Conservation (phyloP, 2,797 vertebrate species). For the Leptodactylus fallax region DNA sequence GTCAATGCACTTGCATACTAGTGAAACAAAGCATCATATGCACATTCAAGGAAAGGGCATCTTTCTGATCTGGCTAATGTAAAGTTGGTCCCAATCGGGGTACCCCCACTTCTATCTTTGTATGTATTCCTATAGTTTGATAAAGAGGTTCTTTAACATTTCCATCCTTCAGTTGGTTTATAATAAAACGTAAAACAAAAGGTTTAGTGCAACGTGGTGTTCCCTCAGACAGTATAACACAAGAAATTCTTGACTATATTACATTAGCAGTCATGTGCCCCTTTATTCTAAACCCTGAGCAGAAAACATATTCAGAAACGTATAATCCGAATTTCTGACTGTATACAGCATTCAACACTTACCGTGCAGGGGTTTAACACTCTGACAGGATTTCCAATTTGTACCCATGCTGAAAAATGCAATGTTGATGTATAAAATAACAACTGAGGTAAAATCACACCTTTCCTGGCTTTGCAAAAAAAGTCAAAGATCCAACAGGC, state of each 20-base stretch:
- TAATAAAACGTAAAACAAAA: too few species aligned
- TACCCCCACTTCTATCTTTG: too few species aligned
- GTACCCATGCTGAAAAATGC: not conserved
- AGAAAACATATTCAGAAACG: not conserved
- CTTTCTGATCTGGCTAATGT: too few species aligned
- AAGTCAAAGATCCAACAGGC: not conserved
- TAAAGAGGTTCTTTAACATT: too few species aligned
- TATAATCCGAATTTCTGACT: not conserved
- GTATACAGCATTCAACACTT: conserved; percentile 1
- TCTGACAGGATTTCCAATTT: not conserved
- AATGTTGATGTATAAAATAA: not conserved
- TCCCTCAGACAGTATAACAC: too few species aligned
- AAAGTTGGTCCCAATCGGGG: too few species aligned
- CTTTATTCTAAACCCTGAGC: too few species aligned
- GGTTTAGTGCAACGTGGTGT: too few species aligned
- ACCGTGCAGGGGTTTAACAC: conserved; percentile 13
- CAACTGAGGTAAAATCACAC: not conserved
- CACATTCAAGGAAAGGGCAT: too few species aligned
- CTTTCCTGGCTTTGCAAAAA: not conserved
- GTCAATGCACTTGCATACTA: too few species aligned
- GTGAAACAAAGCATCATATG: too few species aligned
- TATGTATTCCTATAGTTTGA: not conserved
- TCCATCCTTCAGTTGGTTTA: too few species aligned
- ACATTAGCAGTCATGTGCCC: not conserved
- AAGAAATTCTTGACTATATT: not conserved